phyloP scores from a whole-genome alignment of 2,888 invertebrate species.

The Pimpla rufipes region DNA sequence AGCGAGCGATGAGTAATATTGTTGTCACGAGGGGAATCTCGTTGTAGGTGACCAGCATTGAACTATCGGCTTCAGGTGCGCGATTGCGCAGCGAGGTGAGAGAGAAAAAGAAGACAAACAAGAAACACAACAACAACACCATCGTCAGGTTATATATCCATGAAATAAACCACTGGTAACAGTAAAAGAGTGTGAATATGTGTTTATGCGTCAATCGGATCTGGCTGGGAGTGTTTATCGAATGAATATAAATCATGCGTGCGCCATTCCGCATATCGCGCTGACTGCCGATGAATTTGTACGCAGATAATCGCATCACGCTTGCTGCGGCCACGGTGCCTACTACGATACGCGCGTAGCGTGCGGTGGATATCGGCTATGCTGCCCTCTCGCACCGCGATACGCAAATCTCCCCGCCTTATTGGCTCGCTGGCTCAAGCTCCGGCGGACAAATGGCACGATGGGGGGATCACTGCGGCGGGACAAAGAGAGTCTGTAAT shows the following conservation, averaged over 20 bases:
- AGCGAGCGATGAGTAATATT: slow-evolving; percentile 55
- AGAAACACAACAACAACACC: too few species aligned
- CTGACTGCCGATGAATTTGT: background rate
- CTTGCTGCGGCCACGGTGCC: background rate
- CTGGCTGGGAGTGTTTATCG: slow-evolving; percentile 2
- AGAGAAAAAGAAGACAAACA: slow-evolving; percentile 26
- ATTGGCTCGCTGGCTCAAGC: background rate
- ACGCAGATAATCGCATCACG: background rate
- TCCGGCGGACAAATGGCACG: background rate
- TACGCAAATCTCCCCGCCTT: slow-evolving; percentile 6
- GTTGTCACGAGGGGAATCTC: slow-evolving; percentile 27
- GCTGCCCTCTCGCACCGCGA: background rate
- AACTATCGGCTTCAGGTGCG: slow-evolving; percentile 29
- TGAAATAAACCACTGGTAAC: slow-evolving; percentile 24
- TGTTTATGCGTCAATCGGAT: background rate
- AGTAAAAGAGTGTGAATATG: background rate
- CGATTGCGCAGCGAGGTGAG: background rate
- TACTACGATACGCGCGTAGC: background rate
- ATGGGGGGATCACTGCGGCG: background rate
- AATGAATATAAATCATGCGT: slow-evolving; percentile 28
- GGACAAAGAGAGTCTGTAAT: background rate
- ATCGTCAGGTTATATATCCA: background rate
- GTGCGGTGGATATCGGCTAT: background rate
- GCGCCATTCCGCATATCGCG: background rate
- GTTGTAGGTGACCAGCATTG: slow-evolving; percentile 39